Evolutionary conservation across 2,888 invertebrate genomes (phyloP).

Genomic region (Strigamia crassipes): DNA sequence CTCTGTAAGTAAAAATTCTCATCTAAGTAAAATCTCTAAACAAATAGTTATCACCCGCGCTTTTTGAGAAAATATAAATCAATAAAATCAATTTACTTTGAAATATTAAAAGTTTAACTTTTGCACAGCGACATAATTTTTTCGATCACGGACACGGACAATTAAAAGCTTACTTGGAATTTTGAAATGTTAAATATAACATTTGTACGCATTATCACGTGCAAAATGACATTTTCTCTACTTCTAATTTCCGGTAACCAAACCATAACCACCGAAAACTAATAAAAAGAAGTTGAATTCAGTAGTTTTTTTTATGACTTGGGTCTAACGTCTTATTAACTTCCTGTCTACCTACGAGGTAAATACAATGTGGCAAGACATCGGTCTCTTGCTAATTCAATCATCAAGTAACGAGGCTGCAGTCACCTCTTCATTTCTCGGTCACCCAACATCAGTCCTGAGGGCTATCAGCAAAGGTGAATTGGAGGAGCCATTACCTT

Average conservation of each 20-base stretch:
- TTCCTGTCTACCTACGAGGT: slow-evolving; percentile 1
- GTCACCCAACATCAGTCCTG: slow-evolving; percentile 23
- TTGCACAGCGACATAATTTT: no score
- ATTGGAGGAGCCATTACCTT: slow-evolving; percentile 6
- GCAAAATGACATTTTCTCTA: not conserved
- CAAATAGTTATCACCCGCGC: no score
- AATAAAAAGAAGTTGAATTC: not conserved
- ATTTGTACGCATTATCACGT: no score
- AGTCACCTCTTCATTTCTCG: slow-evolving; percentile 34
- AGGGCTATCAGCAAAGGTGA: slow-evolving; percentile 36
- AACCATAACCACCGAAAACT: not conserved
- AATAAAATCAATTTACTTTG: no score
- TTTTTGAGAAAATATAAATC: no score
- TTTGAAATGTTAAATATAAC: no score
- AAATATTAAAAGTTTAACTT: no score
- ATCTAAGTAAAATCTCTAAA: no score
- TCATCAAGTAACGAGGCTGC: slow-evolving; percentile 37
- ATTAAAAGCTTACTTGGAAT: no score
- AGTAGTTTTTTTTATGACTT: not conserved
- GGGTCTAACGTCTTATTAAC: not conserved
- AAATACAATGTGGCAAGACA: slow-evolving; percentile 1
- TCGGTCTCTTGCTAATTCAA: slow-evolving; percentile 22
- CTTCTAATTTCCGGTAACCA: not conserved
- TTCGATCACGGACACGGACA: no score
- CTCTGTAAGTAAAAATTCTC: no score